Evolutionary conservation across 2,113 vertebrate species (phyloP).

Genomic region (Cariama cristata): DNA sequence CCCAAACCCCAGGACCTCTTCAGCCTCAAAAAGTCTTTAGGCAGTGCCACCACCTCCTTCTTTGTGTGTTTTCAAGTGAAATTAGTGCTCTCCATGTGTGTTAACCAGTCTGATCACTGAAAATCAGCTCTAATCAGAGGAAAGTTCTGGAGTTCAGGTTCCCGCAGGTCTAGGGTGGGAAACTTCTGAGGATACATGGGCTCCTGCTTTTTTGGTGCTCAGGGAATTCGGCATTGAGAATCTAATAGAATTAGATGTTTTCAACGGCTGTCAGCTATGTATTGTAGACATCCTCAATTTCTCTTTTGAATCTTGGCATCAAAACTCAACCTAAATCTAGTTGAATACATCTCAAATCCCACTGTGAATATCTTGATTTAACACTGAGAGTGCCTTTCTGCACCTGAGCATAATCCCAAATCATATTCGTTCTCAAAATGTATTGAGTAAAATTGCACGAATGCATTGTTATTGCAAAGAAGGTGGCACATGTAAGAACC

Average conservation of each 20-base stretch:
- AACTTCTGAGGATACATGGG: accelerated
- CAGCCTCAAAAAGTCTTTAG: background rate
- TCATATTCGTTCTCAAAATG: background rate
- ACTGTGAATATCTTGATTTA: background rate
- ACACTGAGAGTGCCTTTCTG: background rate
- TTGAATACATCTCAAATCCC: background rate
- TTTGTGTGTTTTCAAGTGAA: background rate
- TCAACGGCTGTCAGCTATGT: background rate
- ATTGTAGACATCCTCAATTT: background rate
- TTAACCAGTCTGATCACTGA: background rate
- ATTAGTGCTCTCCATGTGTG: background rate
- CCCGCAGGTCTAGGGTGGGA: background rate
- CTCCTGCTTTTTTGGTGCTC: background rate
- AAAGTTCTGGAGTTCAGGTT: background rate
- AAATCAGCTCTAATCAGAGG: background rate
- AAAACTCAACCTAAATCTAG: background rate
- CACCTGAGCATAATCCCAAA: background rate
- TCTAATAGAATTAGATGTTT: background rate
- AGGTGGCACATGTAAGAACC: background rate
- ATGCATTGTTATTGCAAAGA: background rate
- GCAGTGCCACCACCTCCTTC: background rate
- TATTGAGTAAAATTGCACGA: background rate
- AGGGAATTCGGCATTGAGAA: background rate
- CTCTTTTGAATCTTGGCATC: background rate
- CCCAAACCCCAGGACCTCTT: background rate